These are phyloP conservation scores for Leptarthrus brevirostris DNA, from an alignment of 2,888 invertebrate species.

Conservation along the genomic window DNA sequence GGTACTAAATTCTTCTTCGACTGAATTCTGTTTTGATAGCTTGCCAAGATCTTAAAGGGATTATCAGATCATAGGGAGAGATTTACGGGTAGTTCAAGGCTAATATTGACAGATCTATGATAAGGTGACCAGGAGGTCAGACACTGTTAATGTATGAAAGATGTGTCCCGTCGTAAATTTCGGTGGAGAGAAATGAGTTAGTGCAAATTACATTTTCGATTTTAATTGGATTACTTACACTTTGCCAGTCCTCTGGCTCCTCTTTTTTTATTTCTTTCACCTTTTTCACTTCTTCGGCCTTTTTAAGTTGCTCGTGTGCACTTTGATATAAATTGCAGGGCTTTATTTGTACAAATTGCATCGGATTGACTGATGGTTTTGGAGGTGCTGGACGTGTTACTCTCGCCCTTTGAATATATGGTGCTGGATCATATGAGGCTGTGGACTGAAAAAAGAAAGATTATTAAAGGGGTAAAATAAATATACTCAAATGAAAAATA, in stretches of 20 bases:
- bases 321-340: conserved; percentile 88
- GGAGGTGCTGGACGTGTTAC: conserved; percentile 80
- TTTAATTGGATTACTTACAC: conserved; percentile 71
- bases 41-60: neutral
- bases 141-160: neutral
- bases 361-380: conserved; percentile 86
- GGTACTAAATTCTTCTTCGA: neutral
- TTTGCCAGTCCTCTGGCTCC: conserved; percentile 92
- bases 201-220: conserved; percentile 2
- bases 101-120: conserved; percentile 1
- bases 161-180: neutral
- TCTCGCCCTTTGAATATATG: conserved; percentile 68
- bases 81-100: neutral
- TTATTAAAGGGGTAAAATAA: too few species aligned
- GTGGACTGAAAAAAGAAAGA: conserved; percentile 61
- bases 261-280: conserved; percentile 83
- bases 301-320: conserved; percentile 85
- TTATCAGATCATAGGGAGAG: neutral
- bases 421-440: conserved; percentile 65
- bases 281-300: conserved; percentile 86
- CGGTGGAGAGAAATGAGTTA: conserved; percentile 4
- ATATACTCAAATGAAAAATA: too few species aligned
- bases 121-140: neutral
- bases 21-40: neutral
- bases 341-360: conserved; percentile 89